Evolutionary conservation across 2,113 vertebrate genomes (phyloP), one percentile per base, ranked within the genome.

Genomic region (Protobothrops mucrosquamatus): DNA sequence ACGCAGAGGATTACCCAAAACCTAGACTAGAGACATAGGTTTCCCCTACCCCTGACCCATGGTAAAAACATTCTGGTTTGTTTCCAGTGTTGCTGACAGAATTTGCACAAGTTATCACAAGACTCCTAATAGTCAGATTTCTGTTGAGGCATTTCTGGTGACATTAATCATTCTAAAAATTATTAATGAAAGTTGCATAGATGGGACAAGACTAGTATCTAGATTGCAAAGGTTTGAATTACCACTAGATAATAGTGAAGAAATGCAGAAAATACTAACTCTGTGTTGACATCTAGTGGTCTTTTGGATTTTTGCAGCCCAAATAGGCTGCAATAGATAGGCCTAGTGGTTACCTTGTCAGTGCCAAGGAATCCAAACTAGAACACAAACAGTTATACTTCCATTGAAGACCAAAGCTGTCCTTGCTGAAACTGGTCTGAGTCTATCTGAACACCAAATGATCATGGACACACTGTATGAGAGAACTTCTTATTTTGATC

Each of bases 61-160:
- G 34, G 48, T 54, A 87, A 87, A 43, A 18, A 10, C 48, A 61
- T 39, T 34, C 18, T 43, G 4, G 46, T n/a, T 26, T 10, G 12
- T 92, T 54, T 14, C 20, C 1, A 29, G 22, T 57, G 4, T 7
- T 85, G 11, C 26, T 85, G 64, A 10, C 81, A 34, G n/a, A 6
- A 52, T 90, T 90, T 24, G 23, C 20, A 22, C 39, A 91, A 93
- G 74, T 92, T 87, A 91, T 74, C 89, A 89, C 61, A 85, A 26
- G 3, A 18, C 81, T 92, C 26, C 26, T 48, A n/a, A 89, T 59
- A 14, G 51, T 74, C 51, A 11, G 39, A 55, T n/a, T 9, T 85
- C 48, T 22, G 18, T 56, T 39, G n/a, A n/a, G 15, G 1, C 34
- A n/a, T 87, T 48, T 91, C 81, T 86, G 39, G 29, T 87, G 18